These are phyloP conservation scores for Puntigrus tetrazona DNA, from an alignment of 2,113 vertebrate genomes.

Conservation along the genomic window DNA sequence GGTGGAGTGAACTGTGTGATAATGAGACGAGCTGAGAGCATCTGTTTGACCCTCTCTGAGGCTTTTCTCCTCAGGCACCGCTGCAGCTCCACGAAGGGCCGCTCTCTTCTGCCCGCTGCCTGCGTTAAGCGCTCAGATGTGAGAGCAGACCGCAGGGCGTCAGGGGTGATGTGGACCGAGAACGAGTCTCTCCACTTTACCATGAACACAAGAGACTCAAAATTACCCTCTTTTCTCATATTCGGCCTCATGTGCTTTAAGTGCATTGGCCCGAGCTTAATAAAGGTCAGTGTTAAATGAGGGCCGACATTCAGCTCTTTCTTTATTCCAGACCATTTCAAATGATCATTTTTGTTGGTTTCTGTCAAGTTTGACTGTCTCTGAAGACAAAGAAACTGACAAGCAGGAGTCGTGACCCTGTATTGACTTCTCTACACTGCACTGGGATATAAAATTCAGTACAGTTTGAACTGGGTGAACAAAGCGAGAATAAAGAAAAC, in stretches of 20 bases:
- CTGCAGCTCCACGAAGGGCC: neutral
- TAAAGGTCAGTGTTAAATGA: neutral
- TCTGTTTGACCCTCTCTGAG: conserved; percentile 38
- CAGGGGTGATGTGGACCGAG: neutral
- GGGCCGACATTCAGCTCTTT: neutral
- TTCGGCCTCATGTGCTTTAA: neutral
- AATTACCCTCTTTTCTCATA: neutral
- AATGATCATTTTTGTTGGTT: neutral
- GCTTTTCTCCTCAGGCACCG: conserved; percentile 21
- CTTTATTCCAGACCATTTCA: neutral
- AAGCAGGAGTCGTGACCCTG: neutral
- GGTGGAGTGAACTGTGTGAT: conserved; percentile 31
- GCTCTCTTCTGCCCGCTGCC: conserved; percentile 38
- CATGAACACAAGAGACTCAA: conserved; percentile 12
- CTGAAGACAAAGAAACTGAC: neutral
- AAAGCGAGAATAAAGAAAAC: neutral
- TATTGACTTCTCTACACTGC: neutral
- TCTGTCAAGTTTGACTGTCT: neutral
- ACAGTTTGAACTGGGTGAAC: neutral
- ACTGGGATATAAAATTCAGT: conserved; percentile 9
- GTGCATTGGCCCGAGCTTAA: conserved; percentile 8
- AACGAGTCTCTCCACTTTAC: conserved; percentile 12
- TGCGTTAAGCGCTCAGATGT: conserved; percentile 32
- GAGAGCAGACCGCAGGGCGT: conserved; percentile 4
- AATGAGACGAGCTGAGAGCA: conserved; percentile 17